Base-by-base conservation (phyloP, 2,797 vertebrate species). In the Cyprinella venusta region DNA sequence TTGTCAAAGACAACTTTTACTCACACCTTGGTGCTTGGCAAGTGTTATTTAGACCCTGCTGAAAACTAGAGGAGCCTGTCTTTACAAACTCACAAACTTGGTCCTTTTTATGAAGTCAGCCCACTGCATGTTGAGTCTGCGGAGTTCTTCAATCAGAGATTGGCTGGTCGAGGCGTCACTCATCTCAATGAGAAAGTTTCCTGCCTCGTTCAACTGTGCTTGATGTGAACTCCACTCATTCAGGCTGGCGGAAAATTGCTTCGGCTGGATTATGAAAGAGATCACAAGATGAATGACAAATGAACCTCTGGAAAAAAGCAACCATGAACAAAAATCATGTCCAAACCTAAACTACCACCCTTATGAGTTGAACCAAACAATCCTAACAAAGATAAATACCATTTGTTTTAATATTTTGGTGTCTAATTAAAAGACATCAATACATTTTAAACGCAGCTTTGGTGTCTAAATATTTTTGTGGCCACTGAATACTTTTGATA, bases 91-190 rank as follows among this genome's bases (percentile, higher is more conserved):
- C 90, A 98, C 97, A 85, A 95, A 95, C 48, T 89, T 93, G 6
- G 94, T 91, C 88, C 88, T 95, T 89, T 96, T 95, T 90, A 96
- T 92, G 84, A 94, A 92, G 38, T 94, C 96, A 16, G 94, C 94
- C 97, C 97, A 97, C 90, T 94, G 95, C 90, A 90, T 94, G 91
- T 98, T 97, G 69, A 98, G 76, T 75, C 92, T 94, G 87, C 94
- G 93, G 88, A 98, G 90, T 76, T 96, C 95, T 79, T 91, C 92
- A 16, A 93, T 90, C 90, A 98, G 85, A 80, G 88, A 87, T 3
- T 89, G 87, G 76, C 94, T 93, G 84, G 94, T 89, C 26, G 93
- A 89, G 50, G 90, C 90, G 76, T 94, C 93, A 54, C 94, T 94
- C 89, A 94, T 93, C 90, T 96, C 93, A 0, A 93, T 95, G 86